phyloP scores from a whole-genome alignment of 2,888 invertebrate species.

The Tetragonisca angustula region DNA sequence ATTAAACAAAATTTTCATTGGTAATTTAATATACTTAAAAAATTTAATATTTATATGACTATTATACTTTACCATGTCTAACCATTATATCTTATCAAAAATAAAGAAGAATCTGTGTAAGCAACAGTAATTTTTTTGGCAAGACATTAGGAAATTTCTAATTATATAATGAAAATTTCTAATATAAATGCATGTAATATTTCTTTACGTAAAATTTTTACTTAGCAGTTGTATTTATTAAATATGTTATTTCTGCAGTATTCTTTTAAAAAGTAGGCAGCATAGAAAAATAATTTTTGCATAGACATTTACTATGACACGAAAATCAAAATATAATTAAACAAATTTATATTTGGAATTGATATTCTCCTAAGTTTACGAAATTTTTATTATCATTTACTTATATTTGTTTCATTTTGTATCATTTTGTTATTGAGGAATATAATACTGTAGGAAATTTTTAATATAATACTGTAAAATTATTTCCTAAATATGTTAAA shows the following conservation, averaged over 20 bases:
- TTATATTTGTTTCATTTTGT: neutral
- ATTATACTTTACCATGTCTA: neutral
- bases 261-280: neutral
- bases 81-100: neutral
- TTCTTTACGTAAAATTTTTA: neutral
- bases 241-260: no score
- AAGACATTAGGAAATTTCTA: neutral
- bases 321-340: neutral
- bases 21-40: neutral
- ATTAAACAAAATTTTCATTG: neutral
- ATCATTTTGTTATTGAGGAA: neutral
- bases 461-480: neutral
- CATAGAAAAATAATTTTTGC: neutral
- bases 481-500: neutral
- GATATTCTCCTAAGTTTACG: neutral
- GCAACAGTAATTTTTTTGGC: neutral
- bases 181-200: constrained; percentile 3
- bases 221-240: neutral
- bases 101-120: constrained; percentile 4
- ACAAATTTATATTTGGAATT: neutral
- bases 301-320: neutral
- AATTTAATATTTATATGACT: neutral
- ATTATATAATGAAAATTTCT: neutral
- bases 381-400: neutral
- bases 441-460: no score